Conservation (phyloP, 1,140 invertebrate species). For the Rhynchophorus ferrugineus region DNA sequence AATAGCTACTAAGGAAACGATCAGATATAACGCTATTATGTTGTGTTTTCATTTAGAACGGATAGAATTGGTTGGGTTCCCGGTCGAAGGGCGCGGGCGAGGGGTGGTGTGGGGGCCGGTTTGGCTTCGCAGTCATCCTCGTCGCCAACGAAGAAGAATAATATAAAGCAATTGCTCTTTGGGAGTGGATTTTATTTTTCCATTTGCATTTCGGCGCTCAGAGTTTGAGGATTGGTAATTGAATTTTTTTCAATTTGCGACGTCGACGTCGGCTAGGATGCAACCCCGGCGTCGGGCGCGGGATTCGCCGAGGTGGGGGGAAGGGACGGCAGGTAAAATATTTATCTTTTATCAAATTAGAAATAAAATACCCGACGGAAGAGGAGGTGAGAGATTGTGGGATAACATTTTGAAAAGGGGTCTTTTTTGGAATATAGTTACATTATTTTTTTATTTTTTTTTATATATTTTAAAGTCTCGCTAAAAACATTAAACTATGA, state of each 20-base stretch:
- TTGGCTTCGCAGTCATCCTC: too few relatives aligned
- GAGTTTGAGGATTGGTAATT: not conserved
- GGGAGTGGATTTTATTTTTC: not conserved
- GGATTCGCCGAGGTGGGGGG: not conserved
- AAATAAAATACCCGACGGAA: too few relatives aligned
- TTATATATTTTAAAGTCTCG: too few relatives aligned
- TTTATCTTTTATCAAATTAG: not conserved
- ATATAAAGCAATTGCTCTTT: not conserved
- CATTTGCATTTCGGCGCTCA: not conserved
- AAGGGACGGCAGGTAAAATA: not conserved
- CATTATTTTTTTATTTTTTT: too few relatives aligned
- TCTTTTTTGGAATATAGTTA: too few relatives aligned
- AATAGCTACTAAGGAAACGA: not conserved
- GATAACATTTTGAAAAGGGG: too few relatives aligned
- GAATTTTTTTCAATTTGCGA: not conserved
- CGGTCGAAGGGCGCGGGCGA: not conserved
- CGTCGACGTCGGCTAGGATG: not conserved
- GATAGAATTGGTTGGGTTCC: not conserved
- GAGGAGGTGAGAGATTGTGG: too few relatives aligned
- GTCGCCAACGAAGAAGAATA: too few relatives aligned
- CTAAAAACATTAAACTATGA: too few relatives aligned
- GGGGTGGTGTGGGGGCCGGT: too few relatives aligned
- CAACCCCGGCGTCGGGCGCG: not conserved
- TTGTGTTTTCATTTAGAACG: slow-evolving; percentile 2
- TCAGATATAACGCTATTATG: slow-evolving; percentile 2